Percentiles rank a stretch among this genome's conserved stretches.
These are phyloP conservation scores for Corythoichthys haematopterus DNA, from an alignment of 2,113 vertebrate species.

Conservation along the genomic window DNA sequence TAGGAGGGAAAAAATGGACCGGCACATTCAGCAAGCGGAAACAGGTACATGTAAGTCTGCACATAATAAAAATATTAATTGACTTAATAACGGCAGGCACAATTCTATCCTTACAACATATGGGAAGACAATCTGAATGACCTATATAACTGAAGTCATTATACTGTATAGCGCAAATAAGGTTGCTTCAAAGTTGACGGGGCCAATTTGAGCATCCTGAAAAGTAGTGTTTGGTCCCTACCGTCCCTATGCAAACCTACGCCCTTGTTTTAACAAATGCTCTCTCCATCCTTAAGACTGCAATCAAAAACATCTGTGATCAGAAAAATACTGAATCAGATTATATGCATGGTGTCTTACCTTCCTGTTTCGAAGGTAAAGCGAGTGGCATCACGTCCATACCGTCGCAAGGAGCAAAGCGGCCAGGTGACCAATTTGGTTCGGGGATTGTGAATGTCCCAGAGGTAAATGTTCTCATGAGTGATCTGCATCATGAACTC, in stretches of 20 bases:
- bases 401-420: slow-evolving; percentile 88
- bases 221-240: too few species aligned
- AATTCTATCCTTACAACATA: too few species aligned
- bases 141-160: too few species aligned
- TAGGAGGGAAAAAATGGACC: too few species aligned
- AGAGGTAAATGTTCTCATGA: slow-evolving; percentile 96
- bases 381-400: slow-evolving; percentile 85
- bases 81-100: too few species aligned
- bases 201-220: too few species aligned
- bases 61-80: too few species aligned
- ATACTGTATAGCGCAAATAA: too few species aligned
- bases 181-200: too few species aligned
- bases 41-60: too few species aligned
- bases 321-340: background rate
- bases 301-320: background rate
- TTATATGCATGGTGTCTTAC: slow-evolving; percentile 56
- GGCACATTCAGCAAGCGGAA: too few species aligned
- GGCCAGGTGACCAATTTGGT: slow-evolving; percentile 93
- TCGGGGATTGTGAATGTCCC: slow-evolving; percentile 91
- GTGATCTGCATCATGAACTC: slow-evolving; percentile 98
- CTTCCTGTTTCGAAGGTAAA: slow-evolving; percentile 95
- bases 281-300: background rate
- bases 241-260: background rate
- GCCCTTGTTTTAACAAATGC: background rate
- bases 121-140: too few species aligned